Base-by-base conservation (phyloP, 2,888 invertebrate species). In the Habrosyne pyritoides region DNA sequence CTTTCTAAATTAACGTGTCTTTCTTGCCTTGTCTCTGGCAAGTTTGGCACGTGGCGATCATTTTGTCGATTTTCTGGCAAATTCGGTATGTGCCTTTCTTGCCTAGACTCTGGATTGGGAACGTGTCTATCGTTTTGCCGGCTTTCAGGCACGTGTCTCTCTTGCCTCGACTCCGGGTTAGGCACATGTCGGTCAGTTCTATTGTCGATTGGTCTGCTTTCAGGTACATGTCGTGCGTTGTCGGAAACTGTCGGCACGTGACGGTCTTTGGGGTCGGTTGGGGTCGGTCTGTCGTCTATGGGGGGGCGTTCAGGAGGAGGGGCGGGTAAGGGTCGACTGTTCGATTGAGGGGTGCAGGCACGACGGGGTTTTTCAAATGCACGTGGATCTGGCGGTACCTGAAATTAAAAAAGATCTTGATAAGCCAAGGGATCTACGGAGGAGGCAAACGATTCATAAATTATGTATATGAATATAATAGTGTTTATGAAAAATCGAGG, bases 311-410 rank as follows among this genome's bases (percentile, higher is more conserved):
- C 89, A 21, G 87, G 84, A 1, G 91, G 92, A 0, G 91, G 88
- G 0, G 90, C 91, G 10, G 91, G 91, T 1, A 91, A 71, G 0
- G 91, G 92, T 22, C 92, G 66, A 58, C 91, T 89, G 69, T 89
- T 90, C 0, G 91, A 87, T 53, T 89, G 91, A 0, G 91, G 91
- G 0, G 91, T 91, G 73, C 88, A 87, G 0, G 91, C 91, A 10
- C 92, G 78, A 10, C 90, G 81, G 0, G 92, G 92, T 49, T 92
- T 92, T 54, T 91, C 92, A 49, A 91, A 92, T 0, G 91, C 91
- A 56, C 92, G 70, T 0, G 92, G 92, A 28, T 92, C 91, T 8
- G 92, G 91, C 10, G 91, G 91, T 54, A 91, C 81, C 91, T 91
- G 69, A 21, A 67, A 75, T 18, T 10, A 5, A n/a, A 54, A 6